Conservation (phyloP, 2,888 invertebrate species). For the Rhagonycha fulva region DNA sequence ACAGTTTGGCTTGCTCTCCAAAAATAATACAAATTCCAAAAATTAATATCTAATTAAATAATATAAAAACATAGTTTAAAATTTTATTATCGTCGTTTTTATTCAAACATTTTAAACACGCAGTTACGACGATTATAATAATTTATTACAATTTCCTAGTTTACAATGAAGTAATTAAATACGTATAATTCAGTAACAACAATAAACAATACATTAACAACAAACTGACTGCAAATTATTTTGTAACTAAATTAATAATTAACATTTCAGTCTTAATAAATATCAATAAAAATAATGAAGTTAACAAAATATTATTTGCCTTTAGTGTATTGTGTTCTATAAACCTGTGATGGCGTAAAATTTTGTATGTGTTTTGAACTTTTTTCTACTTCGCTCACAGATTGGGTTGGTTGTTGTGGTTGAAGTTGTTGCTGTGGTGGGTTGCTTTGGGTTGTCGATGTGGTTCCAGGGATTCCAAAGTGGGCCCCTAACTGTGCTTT, state of each 20-base stretch:
- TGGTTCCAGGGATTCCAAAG: constrained; percentile 36
- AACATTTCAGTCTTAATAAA: constrained; percentile 6
- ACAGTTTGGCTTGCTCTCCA: too few species aligned
- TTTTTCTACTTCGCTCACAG: constrained; percentile 21
- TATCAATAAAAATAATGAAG: neutral
- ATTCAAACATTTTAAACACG: neutral
- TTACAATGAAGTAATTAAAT: neutral
- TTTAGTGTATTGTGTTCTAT: constrained; percentile 38
- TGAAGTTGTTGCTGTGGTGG: constrained; percentile 5
- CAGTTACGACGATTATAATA: neutral
- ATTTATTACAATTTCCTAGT: neutral
- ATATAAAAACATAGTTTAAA: too few species aligned
- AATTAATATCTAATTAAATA: too few species aligned
- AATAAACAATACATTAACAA: neutral
- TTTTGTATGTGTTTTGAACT: constrained; percentile 4
- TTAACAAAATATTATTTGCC: neutral
- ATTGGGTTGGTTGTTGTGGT: constrained; percentile 3
- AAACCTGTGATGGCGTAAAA: constrained; percentile 19
- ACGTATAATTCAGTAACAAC: neutral
- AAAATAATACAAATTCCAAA: too few species aligned
- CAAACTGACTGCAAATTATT: neutral
- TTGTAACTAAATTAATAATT: neutral
- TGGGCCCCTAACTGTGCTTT: constrained; percentile 49
- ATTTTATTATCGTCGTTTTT: too few species aligned
- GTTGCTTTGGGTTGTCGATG: constrained; percentile 1